Evolutionary conservation across 1,140 invertebrate genomes (phyloP).

Genomic region (Heliconius hewitsoni): DNA sequence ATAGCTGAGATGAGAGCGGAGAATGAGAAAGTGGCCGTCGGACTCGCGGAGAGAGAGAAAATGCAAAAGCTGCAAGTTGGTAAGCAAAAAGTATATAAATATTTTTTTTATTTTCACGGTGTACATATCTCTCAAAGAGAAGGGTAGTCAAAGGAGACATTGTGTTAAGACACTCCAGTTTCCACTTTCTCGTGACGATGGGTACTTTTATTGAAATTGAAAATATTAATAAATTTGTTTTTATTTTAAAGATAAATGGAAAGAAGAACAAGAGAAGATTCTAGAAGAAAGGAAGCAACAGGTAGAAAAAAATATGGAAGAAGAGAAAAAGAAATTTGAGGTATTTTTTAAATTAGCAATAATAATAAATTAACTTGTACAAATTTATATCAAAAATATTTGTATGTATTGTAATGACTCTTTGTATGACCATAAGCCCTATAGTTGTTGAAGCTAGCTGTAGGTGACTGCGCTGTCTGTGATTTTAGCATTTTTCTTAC

Average conservation of each 20-base stretch:
- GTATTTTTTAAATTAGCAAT: constrained; percentile 42
- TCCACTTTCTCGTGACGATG: neutral
- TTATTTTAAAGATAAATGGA: constrained; percentile 66
- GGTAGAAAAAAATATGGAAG: constrained; percentile 58
- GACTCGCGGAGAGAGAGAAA: constrained; percentile 53
- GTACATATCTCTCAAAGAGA: neutral
- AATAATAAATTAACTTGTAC: no score
- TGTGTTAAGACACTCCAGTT: neutral
- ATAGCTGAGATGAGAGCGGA: constrained; percentile 69
- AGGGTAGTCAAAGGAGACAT: neutral
- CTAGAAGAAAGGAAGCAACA: constrained; percentile 53
- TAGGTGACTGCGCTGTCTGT: no score
- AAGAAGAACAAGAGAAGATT: constrained; percentile 62
- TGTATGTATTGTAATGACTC: no score
- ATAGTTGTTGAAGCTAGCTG: no score
- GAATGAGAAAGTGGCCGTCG: constrained; percentile 59
- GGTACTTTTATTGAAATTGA: neutral
- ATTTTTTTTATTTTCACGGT: neutral
- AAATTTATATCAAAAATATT: no score
- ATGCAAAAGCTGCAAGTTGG: constrained; percentile 53
- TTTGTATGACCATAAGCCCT: no score
- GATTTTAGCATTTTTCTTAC: no score
- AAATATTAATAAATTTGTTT: neutral
- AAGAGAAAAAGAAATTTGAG: constrained; percentile 61
- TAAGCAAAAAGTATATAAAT: constrained; percentile 26